A percentile compares a stretch with the other conserved stretches of the same genome.
phyloP scores from a whole-genome alignment of 2,888 invertebrate species.

The Brenthis ino region DNA sequence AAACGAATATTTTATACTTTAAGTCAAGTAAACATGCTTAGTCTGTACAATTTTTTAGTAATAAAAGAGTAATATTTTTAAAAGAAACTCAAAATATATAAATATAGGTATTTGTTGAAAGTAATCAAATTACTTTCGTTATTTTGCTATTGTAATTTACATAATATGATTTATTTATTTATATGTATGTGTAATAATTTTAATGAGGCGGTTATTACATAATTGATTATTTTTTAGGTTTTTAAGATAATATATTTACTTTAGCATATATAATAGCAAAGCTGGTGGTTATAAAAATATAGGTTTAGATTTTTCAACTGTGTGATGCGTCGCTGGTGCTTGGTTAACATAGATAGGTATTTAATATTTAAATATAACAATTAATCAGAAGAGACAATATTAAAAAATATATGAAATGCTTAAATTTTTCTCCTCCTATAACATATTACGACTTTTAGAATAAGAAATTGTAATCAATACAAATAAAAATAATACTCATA shows the following conservation, averaged over 20 bases:
- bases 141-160: conserved; percentile 16
- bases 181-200: not conserved
- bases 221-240: not conserved
- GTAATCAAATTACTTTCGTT: conserved; percentile 24
- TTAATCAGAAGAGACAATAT: conserved; percentile 11
- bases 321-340: conserved; percentile 33
- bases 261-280: too few relatives aligned
- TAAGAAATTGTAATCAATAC: conserved; percentile 1
- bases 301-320: conserved; percentile 6
- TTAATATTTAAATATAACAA: not conserved
- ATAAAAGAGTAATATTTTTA: conserved; percentile 13
- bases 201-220: not conserved
- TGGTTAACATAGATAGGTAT: conserved; percentile 3
- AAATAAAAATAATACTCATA: not conserved
- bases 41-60: not conserved
- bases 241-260: not conserved
- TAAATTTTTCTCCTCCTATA: not conserved
- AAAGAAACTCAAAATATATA: conserved; percentile 4
- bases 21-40: conserved; percentile 19
- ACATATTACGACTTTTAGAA: conserved; percentile 4
- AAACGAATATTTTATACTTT: conserved; percentile 9
- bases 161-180: not conserved
- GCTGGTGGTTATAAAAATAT: not conserved
- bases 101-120: not conserved
- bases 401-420: conserved; percentile 15